Evolutionary conservation across 2,797 vertebrate species (phyloP), one percentile per base, ranked within the genome.

Genomic region (Pterois miles): DNA sequence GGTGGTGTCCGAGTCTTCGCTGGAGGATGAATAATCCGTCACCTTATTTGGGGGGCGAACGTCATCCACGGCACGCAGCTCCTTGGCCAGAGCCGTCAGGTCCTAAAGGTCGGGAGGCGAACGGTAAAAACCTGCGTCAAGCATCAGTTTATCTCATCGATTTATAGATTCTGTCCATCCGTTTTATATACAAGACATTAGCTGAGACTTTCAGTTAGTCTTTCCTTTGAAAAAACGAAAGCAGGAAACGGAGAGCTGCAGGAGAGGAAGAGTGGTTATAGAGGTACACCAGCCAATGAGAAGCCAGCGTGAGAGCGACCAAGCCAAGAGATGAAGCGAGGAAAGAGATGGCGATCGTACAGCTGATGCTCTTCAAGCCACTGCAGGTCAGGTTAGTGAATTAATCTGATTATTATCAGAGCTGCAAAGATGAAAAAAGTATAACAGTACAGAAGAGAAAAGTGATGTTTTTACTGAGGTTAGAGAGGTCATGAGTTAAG

Each of bases 11-110:
- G 98, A 99, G 25, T 99, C 98, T 33, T 99, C 98, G 38, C 98
- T 99, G 73, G 98, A 99, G 7, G 98, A 99, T 0, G 98, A 99
- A 84, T 99, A 99, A 84, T 99, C 98, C 0, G 98, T 99, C 82
- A 98, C 98, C 93, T 99, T 99, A 89, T 99, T 98, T 0, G 96
- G 97, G 0, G 98, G 98, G 22, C 97, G 95, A 46, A 98, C 96
- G 2, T 99, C 98, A 29, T 99, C 98, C 60, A 97, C 98, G 0
- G 98, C 98, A 46, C 98, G 96, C 71, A 99, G 94, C 84, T 99
- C 98, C 88, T 99, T 99, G 43, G 98, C 98, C 92, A 99, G 85
- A 4, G 97, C 97, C 2, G 98, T 98, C 90, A 99, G 94, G 92
- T 99, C 98, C 98, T 99, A 78, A 62, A 11, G 81, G 23, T 57